phyloP scores from a whole-genome alignment of 2,888 invertebrate species.

The Tridacna gigas region DNA sequence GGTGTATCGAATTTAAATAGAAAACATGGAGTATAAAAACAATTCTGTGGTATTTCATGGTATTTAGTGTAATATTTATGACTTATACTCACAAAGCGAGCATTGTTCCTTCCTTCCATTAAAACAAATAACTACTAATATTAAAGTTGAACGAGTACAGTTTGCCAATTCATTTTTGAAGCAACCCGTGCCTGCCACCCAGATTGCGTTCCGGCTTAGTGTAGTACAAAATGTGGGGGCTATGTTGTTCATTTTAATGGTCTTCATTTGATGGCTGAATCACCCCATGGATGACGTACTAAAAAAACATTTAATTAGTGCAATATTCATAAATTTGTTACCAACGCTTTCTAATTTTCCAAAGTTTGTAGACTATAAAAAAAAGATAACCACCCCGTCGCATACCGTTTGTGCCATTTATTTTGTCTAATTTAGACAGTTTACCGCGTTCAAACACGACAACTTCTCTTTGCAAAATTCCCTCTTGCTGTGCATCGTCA shows the following conservation, averaged over 20 bases:
- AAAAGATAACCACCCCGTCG: slow-evolving; percentile 11
- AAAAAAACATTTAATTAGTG: slow-evolving; percentile 2
- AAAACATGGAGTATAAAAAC: slow-evolving; percentile 39
- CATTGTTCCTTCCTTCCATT: slow-evolving; percentile 45
- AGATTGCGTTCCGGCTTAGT: neutral
- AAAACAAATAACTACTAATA: slow-evolving; percentile 58
- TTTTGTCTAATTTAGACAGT: no score
- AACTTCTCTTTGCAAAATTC: no score
- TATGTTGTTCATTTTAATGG: slow-evolving; percentile 9
- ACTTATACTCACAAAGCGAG: slow-evolving; percentile 37
- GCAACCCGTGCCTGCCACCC: neutral
- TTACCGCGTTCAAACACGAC: slow-evolving; percentile 1
- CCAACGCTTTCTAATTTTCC: slow-evolving; percentile 12
- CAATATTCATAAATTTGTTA: slow-evolving; percentile 28
- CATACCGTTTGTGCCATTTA: neutral
- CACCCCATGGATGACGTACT: slow-evolving; percentile 1
- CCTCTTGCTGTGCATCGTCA: no score
- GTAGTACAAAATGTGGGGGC: slow-evolving; percentile 2
- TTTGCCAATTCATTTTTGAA: neutral
- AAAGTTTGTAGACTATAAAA: slow-evolving; percentile 10
- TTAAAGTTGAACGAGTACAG: neutral
- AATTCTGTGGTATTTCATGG: slow-evolving; percentile 61
- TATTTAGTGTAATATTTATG: slow-evolving; percentile 61
- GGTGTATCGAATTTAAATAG: slow-evolving; percentile 55
- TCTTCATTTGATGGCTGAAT: slow-evolving; percentile 6